phyloP scores from a whole-genome alignment of 2,797 vertebrate genomes.

The Pseudochirops corinnae region DNA sequence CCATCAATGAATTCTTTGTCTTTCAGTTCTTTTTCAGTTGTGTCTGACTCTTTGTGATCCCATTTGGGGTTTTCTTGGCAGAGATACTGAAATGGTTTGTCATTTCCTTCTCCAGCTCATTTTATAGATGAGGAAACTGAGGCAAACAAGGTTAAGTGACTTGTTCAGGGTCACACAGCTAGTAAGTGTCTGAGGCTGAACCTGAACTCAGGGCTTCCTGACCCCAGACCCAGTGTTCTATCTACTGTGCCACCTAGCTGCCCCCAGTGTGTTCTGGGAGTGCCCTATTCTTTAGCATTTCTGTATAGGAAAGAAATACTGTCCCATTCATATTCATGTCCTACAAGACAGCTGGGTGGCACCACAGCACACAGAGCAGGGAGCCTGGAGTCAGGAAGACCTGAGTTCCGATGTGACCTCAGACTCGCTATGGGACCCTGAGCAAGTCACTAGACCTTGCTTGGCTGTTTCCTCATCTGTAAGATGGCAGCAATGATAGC shows the following conservation, averaged over 20 bases:
- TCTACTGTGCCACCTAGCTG: too few species aligned
- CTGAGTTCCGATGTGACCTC: neutral
- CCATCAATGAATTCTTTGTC: neutral
- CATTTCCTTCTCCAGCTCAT: neutral
- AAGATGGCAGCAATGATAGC: neutral
- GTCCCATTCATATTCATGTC: neutral
- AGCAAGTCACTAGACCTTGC: neutral
- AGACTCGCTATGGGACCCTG: neutral
- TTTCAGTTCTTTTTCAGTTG: neutral
- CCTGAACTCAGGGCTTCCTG: neutral
- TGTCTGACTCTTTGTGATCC: neutral
- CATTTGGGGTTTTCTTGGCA: neutral
- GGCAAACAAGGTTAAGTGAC: neutral
- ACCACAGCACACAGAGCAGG: neutral
- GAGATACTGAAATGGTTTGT: neutral
- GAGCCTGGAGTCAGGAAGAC: neutral
- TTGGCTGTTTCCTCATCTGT: too few species aligned
- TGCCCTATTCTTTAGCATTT: neutral
- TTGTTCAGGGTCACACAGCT: neutral
- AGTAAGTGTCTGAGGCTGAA: neutral
- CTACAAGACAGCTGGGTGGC: too few species aligned
- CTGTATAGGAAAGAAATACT: neutral
- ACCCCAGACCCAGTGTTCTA: neutral
- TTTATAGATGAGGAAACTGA: neutral
- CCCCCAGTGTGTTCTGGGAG: neutral